phyloP scores from a whole-genome alignment of 1,140 invertebrate species.

The Euschistus heros region DNA sequence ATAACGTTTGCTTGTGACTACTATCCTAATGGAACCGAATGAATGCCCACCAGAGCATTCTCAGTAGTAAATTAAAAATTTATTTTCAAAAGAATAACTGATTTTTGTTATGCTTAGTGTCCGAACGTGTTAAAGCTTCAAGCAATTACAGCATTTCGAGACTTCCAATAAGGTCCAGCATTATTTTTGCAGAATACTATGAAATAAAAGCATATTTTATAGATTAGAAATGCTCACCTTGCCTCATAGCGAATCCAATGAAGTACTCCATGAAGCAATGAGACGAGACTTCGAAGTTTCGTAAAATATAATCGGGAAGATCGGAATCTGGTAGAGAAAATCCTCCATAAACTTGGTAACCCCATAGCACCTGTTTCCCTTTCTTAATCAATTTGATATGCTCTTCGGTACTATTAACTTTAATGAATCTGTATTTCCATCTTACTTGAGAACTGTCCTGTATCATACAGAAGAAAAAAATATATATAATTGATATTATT shows the following conservation, averaged over 20 bases:
- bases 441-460: not conserved
- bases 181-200: too few relatives aligned
- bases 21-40: too few relatives aligned
- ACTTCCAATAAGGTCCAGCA: too few relatives aligned
- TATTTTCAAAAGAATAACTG: too few relatives aligned
- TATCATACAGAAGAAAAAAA: not conserved
- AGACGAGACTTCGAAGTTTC: not conserved
- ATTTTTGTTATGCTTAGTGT: too few relatives aligned
- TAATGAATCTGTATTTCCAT: not conserved
- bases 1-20: too few relatives aligned
- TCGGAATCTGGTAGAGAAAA: not conserved
- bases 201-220: too few relatives aligned
- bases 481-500: not conserved
- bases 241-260: not conserved
- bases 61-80: too few relatives aligned
- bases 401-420: not conserved
- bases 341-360: not conserved
- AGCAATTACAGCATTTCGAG: too few relatives aligned
- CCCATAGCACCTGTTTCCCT: not conserved
- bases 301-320: not conserved
- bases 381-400: not conserved
- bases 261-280: conserved; percentile 3
- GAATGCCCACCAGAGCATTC: too few relatives aligned
- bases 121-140: too few relatives aligned
- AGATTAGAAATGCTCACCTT: not conserved